Evolutionary conservation across 2,888 invertebrate species (phyloP).

Genomic region (Odontothrips loti): DNA sequence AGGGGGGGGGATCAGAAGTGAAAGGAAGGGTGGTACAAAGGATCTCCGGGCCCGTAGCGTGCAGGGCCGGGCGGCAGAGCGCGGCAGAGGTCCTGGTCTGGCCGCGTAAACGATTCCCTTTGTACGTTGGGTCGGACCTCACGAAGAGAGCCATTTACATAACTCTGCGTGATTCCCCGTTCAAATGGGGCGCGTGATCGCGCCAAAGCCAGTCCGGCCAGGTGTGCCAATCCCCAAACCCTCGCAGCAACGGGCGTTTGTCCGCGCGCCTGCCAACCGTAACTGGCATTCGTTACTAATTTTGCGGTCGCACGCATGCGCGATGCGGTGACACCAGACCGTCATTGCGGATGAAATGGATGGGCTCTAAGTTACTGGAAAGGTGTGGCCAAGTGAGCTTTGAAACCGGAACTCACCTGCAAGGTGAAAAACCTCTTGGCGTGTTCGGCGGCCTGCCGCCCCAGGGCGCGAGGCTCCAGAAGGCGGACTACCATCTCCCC

Average conservation of each 20-base stretch:
- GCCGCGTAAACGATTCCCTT: neutral
- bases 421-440: slow-evolving; percentile 79
- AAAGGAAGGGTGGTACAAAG: neutral
- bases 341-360: too few relatives aligned
- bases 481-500: slow-evolving; percentile 90
- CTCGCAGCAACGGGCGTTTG: too few relatives aligned
- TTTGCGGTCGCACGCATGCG: too few relatives aligned
- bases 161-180: neutral
- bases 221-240: too few relatives aligned
- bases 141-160: slow-evolving; percentile 11
- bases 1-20: neutral
- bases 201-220: neutral
- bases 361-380: too few relatives aligned
- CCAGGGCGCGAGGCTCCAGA: slow-evolving; percentile 81
- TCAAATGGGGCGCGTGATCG: neutral
- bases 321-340: too few relatives aligned
- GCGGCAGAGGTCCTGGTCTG: neutral
- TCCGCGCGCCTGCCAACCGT: too few relatives aligned
- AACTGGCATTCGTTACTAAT: too few relatives aligned
- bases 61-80: neutral
- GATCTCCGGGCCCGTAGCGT: neutral
- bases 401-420: slow-evolving; percentile 65
- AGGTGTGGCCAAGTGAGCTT: too few relatives aligned
- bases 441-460: slow-evolving; percentile 78
- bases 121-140: neutral